Evolutionary conservation across 2,113 vertebrate species (phyloP).

Genomic region (Tragelaphus buxtoni): DNA sequence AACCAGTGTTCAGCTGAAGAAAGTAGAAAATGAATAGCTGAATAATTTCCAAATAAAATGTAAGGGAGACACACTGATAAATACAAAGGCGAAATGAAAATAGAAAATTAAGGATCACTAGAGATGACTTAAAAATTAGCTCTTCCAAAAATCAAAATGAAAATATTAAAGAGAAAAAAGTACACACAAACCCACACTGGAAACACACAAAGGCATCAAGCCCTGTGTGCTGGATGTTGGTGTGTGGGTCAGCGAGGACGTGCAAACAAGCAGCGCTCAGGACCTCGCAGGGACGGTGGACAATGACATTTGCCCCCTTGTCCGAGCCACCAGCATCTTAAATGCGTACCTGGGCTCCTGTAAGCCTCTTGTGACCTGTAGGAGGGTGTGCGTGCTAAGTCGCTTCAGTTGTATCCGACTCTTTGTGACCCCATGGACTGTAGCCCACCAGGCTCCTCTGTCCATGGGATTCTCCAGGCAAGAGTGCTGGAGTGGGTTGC

Average conservation of each 20-base stretch:
- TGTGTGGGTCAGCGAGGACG: fast-evolving
- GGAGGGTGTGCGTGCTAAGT: background rate
- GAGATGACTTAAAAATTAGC: background rate
- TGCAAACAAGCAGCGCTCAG: fast-evolving
- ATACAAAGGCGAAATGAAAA: background rate
- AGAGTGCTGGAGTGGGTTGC: background rate
- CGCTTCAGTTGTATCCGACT: background rate
- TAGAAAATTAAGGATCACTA: background rate
- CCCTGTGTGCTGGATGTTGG: background rate
- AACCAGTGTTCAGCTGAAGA: background rate
- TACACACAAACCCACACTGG: background rate
- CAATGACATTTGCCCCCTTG: fast-evolving
- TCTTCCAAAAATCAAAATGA: background rate
- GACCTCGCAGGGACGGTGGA: fast-evolving
- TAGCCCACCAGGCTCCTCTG: background rate
- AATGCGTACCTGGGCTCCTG: background rate
- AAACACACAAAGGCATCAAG: fast-evolving
- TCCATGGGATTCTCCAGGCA: background rate
- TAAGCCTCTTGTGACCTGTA: fast-evolving
- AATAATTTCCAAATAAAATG: background rate
- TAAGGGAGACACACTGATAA: background rate
- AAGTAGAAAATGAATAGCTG: background rate
- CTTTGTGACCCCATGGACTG: background rate
- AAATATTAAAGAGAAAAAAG: background rate
- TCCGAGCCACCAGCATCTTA: background rate